A percentile compares a stretch with the other conserved stretches of the same genome.
Conservation (phyloP, 2,113 vertebrate species). For the Eleginops maclovinus region DNA sequence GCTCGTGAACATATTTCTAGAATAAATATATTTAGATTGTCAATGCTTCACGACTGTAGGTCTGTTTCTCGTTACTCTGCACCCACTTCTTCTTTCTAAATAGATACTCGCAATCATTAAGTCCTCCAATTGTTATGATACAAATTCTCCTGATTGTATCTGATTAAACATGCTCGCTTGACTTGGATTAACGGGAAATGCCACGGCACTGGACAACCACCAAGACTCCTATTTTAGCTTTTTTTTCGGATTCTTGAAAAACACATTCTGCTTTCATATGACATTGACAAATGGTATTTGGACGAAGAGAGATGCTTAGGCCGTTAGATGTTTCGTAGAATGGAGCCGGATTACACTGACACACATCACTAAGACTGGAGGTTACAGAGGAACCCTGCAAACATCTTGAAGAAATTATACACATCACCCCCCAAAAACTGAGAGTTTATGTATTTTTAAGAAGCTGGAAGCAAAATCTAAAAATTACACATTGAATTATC, state of each 20-base stretch:
- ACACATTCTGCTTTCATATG: constrained; percentile 79
- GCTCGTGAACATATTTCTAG: neutral
- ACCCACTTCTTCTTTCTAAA: constrained; percentile 11
- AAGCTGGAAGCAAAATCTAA: constrained; percentile 70
- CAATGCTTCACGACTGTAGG: neutral
- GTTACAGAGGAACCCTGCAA: constrained; percentile 64
- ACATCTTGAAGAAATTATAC: constrained; percentile 85
- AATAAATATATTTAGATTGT: neutral
- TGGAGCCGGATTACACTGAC: constrained; percentile 74
- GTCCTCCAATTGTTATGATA: constrained; percentile 69
- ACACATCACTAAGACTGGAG: constrained; percentile 70
- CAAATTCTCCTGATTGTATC: constrained; percentile 77
- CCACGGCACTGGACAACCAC: constrained; percentile 68
- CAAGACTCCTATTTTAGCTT: constrained; percentile 66
- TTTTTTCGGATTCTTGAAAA: constrained; percentile 65
- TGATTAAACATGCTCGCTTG: constrained; percentile 75
- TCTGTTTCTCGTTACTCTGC: constrained; percentile 62
- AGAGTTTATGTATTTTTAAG: constrained; percentile 80
- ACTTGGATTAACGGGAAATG: constrained; percentile 73
- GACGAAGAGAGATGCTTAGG: constrained; percentile 76
- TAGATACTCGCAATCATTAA: constrained; percentile 64
- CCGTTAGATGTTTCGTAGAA: constrained; percentile 78
- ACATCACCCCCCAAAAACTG: constrained; percentile 71
- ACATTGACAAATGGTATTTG: constrained; percentile 85
- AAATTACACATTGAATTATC: constrained; percentile 74